Conservation (phyloP, 92 coral and sea anemone species). For the Epizoanthus fatuus region DNA sequence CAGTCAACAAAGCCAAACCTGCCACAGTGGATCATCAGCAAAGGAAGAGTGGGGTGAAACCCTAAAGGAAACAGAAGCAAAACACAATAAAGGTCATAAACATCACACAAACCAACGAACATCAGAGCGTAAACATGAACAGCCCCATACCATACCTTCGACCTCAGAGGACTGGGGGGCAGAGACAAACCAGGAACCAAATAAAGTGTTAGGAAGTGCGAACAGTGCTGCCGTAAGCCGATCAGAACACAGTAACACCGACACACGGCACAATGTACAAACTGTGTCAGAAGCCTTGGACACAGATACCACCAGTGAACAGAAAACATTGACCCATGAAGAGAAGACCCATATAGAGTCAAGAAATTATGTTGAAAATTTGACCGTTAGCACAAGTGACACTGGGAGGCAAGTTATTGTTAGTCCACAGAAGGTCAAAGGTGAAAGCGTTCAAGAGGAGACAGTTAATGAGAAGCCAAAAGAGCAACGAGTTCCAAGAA, state of each 20-base stretch:
- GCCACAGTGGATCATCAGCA: background rate
- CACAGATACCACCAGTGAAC: background rate
- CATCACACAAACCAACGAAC: background rate
- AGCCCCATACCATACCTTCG: background rate
- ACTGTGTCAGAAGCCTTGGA: background rate
- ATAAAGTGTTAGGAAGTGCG: background rate
- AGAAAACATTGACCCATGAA: background rate
- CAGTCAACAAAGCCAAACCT: background rate
- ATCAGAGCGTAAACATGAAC: background rate
- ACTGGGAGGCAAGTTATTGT: background rate
- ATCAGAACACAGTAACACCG: background rate
- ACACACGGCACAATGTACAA: background rate
- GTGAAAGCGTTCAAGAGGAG: background rate
- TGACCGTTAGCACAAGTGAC: constrained; percentile 12
- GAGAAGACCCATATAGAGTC: background rate
- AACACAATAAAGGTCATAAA: background rate
- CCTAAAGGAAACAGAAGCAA: background rate
- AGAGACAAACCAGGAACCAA: background rate
- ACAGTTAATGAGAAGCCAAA: background rate
- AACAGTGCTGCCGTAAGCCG: background rate
- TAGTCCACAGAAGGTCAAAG: background rate
- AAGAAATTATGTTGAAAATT: background rate
- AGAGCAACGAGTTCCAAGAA: background rate
- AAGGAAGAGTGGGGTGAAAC: constrained; percentile 23
- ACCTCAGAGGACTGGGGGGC: background rate